Conservation (phyloP, 2,797 vertebrate genomes). For the Oreochromis mossambicus region DNA sequence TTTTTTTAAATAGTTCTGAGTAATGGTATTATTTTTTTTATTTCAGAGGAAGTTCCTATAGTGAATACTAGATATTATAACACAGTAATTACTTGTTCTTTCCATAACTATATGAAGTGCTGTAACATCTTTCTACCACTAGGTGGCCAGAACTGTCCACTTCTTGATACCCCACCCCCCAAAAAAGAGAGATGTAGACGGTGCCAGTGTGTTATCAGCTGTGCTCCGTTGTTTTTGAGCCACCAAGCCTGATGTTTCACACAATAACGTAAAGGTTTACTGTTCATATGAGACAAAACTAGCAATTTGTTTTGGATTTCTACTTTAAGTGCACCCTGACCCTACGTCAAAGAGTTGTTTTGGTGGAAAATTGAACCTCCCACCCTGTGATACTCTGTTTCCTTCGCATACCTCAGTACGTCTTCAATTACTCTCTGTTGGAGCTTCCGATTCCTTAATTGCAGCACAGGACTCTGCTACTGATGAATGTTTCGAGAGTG, state of each 20-base stretch:
- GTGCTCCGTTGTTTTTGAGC: not conserved
- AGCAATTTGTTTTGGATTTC: not conserved
- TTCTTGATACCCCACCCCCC: not conserved
- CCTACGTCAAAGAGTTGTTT: not conserved
- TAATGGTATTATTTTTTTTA: not conserved
- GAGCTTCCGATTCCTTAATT: not conserved
- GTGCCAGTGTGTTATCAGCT: not conserved
- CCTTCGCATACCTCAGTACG: not conserved
- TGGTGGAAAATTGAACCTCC: not conserved
- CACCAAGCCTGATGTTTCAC: not conserved
- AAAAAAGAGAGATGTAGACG: not conserved
- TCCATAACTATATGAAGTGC: not conserved
- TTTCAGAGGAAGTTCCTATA: not conserved
- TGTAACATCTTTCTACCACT: slow-evolving; percentile 26
- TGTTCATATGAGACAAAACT: not conserved
- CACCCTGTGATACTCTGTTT: not conserved
- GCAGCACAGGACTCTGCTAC: not conserved
- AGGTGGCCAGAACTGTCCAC: slow-evolving; percentile 48
- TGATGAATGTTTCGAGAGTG: slow-evolving; percentile 31
- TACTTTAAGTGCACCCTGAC: not conserved
- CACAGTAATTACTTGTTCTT: not conserved
- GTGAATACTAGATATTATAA: not conserved
- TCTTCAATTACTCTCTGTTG: not conserved
- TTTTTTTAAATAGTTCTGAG: not conserved
- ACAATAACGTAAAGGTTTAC: not conserved